Percentiles rank a stretch among this genome's conserved stretches.
phyloP scores from a whole-genome alignment of 2,888 invertebrate genomes.

The Drosophila fungiperda region DNA sequence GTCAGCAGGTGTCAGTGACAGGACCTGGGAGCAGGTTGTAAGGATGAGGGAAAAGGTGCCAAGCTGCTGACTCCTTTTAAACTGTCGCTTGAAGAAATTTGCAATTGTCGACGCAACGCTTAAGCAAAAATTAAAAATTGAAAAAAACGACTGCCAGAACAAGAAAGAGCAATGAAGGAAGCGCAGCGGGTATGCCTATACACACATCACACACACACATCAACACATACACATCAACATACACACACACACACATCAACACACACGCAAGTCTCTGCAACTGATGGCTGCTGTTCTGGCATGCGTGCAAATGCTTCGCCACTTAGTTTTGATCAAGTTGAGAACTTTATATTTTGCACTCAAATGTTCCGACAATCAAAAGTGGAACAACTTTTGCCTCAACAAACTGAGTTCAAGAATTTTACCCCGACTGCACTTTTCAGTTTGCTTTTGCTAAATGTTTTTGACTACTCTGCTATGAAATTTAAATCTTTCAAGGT shows the following conservation, averaged over 20 bases:
- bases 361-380: conserved; percentile 74
- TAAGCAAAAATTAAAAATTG: conserved; percentile 62
- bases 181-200: not conserved
- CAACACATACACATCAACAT: not conserved
- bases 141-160: conserved; percentile 57
- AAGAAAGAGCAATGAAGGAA: not conserved
- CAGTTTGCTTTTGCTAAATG: conserved; percentile 46
- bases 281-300: conserved; percentile 43
- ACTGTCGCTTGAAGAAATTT: conserved; percentile 62
- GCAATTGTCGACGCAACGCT: conserved; percentile 39
- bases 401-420: conserved; percentile 38
- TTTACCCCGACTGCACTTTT: conserved; percentile 31
- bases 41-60: conserved; percentile 5
- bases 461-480: conserved; percentile 12
- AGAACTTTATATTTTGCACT: conserved; percentile 69
- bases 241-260: conserved; percentile 23
- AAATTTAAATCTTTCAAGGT: not conserved
- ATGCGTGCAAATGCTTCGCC: conserved; percentile 72
- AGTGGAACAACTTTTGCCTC: conserved; percentile 61
- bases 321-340: conserved; percentile 73
- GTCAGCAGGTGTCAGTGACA: conserved; percentile 50
- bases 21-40: not conserved
- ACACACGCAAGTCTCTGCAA: conserved; percentile 27
- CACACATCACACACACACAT: conserved; percentile 1
- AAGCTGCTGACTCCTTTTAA: conserved; percentile 44